Evolutionary conservation across 2,113 vertebrate genomes (phyloP), one percentile per base, ranked within the genome.

Genomic region (Thunnus thynnus): DNA sequence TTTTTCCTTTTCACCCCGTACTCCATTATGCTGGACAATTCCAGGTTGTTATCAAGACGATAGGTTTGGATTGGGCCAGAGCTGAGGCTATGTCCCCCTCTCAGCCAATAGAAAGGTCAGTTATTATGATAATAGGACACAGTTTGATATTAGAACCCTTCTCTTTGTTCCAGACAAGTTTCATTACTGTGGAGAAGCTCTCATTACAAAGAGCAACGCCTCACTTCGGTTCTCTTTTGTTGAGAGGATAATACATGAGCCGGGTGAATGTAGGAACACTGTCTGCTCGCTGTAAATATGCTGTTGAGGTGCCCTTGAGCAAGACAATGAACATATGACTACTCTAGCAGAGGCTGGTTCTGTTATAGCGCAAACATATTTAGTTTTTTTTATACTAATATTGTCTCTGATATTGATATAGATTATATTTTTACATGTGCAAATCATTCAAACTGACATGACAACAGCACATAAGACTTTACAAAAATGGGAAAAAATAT

Each of bases 31-130:
- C 60, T 10, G 72, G 74, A 78, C 84, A 72, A 91, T 90, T 86
- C 71, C 82, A 80, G 82, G 78, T 89, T 83, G 84, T 88, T 89
- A 86, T 89, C 78, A 72, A 66, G 71, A 17, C 8, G 47, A 76
- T 60, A 30, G 74, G 14, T 79, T 80, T 58, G 77, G 69, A 87
- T 71, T 44, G 62, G 72, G 80, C 76, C 63, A 25, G 52, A 63
- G 82, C 68, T 13, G 58, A 82, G 68, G 52, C 66, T 63, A 11
- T 56, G 71, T 72, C 66, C 81, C 32, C 30, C 60, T 77, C 81
- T 78, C 80, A 78, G 50, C 86, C 84, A 90, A 85, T 89, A 81
- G 80, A 89, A 90, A 89, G 86, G 90, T 91, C 92, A 91, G 41
- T 86, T 86, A 86, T 87, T 85, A 86, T 89, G 76, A 18, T 91